These are phyloP conservation scores for Okapia johnstoni DNA, from an alignment of 2,113 vertebrate genomes.

Conservation along the genomic window DNA sequence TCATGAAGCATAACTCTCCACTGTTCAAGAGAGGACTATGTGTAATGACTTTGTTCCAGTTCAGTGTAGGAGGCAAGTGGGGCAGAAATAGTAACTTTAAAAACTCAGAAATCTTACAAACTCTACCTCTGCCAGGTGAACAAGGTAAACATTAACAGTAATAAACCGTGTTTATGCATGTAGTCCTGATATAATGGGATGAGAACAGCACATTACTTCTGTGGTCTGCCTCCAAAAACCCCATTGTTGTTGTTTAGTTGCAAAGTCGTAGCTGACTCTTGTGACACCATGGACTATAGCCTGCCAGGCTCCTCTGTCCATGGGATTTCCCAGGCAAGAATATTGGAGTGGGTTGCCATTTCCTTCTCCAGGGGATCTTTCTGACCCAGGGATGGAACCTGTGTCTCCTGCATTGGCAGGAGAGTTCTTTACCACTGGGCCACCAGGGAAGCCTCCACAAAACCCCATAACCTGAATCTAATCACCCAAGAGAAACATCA, in stretches of 20 bases:
- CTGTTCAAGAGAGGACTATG: neutral
- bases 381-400: neutral
- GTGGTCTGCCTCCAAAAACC: neutral
- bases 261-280: neutral
- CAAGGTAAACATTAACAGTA: neutral
- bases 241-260: neutral
- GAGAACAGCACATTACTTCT: neutral
- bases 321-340: neutral
- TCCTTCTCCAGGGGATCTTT: neutral
- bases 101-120: neutral
- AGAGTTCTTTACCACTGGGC: neutral
- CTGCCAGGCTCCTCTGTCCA: neutral
- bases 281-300: neutral
- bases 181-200: neutral
- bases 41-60: neutral
- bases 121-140: neutral
- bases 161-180: neutral
- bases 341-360: neutral
- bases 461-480: neutral
- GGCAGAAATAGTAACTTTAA: neutral
- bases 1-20: neutral
- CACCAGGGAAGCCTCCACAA: neutral
- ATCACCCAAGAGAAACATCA: neutral
- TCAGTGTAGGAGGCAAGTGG: neutral
- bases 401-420: neutral